Evolutionary conservation across 2,888 invertebrate species (phyloP).

Genomic region (Eupithecia tripunctaria): DNA sequence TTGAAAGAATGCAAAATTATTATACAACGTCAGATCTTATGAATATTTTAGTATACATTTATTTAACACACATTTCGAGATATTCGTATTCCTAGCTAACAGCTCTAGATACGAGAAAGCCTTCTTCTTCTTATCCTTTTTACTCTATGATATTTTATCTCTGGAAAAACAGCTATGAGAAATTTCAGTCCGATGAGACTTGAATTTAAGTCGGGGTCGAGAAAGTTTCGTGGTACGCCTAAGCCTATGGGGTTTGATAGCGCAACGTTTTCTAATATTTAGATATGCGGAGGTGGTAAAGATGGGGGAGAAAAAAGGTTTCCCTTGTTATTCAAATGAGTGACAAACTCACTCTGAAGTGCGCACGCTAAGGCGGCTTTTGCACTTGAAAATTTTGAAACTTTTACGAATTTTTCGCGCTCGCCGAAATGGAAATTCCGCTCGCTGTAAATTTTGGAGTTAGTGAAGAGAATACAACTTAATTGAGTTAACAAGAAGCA

Average conservation of each 20-base stretch:
- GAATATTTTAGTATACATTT: too few species aligned
- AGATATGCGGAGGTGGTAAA: slow-evolving; percentile 25
- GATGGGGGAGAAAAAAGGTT: slow-evolving; percentile 67
- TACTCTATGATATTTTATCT: background rate
- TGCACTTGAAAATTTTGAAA: slow-evolving; percentile 58
- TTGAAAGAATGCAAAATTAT: too few species aligned
- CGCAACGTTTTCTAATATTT: slow-evolving; percentile 11
- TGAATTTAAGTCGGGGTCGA: background rate
- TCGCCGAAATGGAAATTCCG: slow-evolving; percentile 23
- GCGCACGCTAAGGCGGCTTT: slow-evolving; percentile 57
- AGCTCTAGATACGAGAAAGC: too few species aligned
- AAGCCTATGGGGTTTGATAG: background rate
- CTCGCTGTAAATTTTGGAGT: slow-evolving; percentile 13
- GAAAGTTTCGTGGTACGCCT: background rate
- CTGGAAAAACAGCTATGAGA: background rate
- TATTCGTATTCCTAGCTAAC: too few species aligned
- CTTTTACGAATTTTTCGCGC: slow-evolving; percentile 46
- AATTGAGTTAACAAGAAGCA: slow-evolving; percentile 10
- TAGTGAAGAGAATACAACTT: slow-evolving; percentile 11
- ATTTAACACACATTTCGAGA: too few species aligned
- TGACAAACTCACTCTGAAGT: slow-evolving; percentile 66
- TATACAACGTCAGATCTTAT: too few species aligned
- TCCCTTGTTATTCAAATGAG: slow-evolving; percentile 78
- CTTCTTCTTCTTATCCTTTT: too few species aligned
- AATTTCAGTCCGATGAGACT: background rate